These are phyloP conservation scores for Manduca sexta DNA, from an alignment of 1,140 invertebrate species.

Conservation along the genomic window DNA sequence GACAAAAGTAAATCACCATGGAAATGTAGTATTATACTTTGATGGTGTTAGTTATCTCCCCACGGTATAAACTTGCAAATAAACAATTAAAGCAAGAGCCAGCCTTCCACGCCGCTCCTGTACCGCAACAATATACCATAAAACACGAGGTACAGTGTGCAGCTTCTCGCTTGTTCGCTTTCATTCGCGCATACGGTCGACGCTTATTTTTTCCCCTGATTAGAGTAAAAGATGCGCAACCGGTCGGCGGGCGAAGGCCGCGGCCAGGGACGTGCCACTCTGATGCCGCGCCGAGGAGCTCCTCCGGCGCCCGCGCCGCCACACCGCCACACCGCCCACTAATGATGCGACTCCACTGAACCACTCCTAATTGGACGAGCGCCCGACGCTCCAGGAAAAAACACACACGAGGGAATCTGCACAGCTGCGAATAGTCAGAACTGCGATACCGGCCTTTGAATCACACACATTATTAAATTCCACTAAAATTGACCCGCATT, in stretches of 20 bases:
- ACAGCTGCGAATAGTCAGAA: constrained; percentile 36
- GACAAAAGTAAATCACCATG: no score
- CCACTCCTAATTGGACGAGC: constrained; percentile 63
- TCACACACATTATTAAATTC: constrained; percentile 27
- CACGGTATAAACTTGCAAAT: no score
- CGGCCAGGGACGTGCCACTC: constrained; percentile 34
- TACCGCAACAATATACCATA: constrained; percentile 61
- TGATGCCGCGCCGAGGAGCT: constrained; percentile 31
- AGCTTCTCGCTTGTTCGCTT: constrained; percentile 60
- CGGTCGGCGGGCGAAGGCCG: constrained; percentile 62
- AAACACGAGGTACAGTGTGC: constrained; percentile 49
- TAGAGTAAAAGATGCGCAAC: constrained; percentile 69
- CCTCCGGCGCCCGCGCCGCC: constrained; percentile 24
- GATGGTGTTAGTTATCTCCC: no score
- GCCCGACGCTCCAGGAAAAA: constrained; percentile 50
- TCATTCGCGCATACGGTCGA: constrained; percentile 54
- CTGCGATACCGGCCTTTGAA: constrained; percentile 20
- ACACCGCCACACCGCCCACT: constrained; percentile 28
- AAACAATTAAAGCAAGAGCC: no score
- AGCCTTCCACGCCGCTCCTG: constrained; percentile 25
- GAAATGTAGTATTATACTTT: no score
- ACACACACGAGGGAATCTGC: constrained; percentile 29
- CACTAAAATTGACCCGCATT: constrained; percentile 20
- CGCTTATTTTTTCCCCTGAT: constrained; percentile 64
- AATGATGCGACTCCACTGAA: constrained; percentile 58